Conservation (phyloP, 2,888 invertebrate species). For the Drepanosiphum platanoidis region DNA sequence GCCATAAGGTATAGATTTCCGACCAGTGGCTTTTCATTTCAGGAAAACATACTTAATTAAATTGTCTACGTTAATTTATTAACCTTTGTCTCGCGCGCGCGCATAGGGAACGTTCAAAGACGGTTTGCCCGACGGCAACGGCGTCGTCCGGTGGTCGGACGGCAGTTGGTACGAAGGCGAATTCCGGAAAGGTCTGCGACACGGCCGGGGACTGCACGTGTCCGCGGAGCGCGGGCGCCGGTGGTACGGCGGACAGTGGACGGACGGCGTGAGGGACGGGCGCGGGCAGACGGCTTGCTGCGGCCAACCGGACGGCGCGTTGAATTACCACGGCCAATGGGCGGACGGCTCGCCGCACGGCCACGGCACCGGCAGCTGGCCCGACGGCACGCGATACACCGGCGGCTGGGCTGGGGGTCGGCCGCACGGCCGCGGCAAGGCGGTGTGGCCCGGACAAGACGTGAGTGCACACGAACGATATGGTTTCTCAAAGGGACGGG, state of each 20-base stretch:
- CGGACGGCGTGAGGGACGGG: slow-evolving; percentile 11
- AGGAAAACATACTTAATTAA: no score
- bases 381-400: slow-evolving; percentile 29
- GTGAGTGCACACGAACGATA: slow-evolving; percentile 27
- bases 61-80: no score
- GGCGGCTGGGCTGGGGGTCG: slow-evolving; percentile 2
- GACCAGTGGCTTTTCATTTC: no score
- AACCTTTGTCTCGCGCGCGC: no score
- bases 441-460: slow-evolving; percentile 24
- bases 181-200: slow-evolving; percentile 12
- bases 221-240: slow-evolving; percentile 30
- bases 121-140: slow-evolving; percentile 31
- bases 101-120: slow-evolving; percentile 27
- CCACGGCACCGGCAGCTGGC: slow-evolving; percentile 21
- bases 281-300: slow-evolving; percentile 4
- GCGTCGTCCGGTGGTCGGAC: slow-evolving; percentile 20
- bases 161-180: slow-evolving; percentile 54
- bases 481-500: no score
- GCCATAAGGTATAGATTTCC: no score
- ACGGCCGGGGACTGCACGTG: slow-evolving; percentile 46
- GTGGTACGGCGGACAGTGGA: slow-evolving; percentile 29
- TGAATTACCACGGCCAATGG: slow-evolving; percentile 43
- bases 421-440: slow-evolving; percentile 24
- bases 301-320: slow-evolving; percentile 2
- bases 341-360: slow-evolving; percentile 28